These are phyloP conservation scores for Lagopus leucura DNA, from an alignment of 2,113 vertebrate genomes.

Conservation along the genomic window DNA sequence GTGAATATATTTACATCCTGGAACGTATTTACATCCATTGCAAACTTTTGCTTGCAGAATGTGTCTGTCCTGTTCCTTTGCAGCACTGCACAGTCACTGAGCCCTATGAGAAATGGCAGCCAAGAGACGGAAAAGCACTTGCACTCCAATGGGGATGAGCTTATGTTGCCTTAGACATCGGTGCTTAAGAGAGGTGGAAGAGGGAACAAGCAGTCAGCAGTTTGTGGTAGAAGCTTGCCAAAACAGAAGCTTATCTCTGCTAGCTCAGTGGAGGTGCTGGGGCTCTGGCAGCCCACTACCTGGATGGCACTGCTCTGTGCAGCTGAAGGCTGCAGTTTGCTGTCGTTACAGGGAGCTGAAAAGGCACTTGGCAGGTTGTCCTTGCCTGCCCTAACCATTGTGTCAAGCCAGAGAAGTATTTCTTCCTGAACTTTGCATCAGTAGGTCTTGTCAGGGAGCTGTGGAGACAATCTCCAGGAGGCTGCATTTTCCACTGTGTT, in stretches of 20 bases:
- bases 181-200: accelerated
- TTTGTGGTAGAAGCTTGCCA: neutral
- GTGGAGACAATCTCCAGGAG: neutral
- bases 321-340: neutral
- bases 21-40: neutral
- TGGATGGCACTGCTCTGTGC: neutral
- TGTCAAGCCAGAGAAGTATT: neutral
- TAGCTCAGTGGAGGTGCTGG: neutral
- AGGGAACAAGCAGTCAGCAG: neutral
- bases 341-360: neutral
- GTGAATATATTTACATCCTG: neutral
- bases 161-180: neutral
- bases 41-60: neutral
- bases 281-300: neutral
- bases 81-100: neutral
- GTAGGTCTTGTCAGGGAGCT: neutral
- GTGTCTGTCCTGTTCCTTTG: neutral
- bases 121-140: neutral
- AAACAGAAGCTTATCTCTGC: neutral
- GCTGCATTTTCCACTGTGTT: neutral
- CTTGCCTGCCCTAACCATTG: neutral
- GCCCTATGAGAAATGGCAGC: neutral
- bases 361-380: neutral
- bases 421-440: neutral
- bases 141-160: neutral